These are phyloP conservation scores for Channa argus DNA, from an alignment of 2,113 vertebrate genomes.

Conservation along the genomic window DNA sequence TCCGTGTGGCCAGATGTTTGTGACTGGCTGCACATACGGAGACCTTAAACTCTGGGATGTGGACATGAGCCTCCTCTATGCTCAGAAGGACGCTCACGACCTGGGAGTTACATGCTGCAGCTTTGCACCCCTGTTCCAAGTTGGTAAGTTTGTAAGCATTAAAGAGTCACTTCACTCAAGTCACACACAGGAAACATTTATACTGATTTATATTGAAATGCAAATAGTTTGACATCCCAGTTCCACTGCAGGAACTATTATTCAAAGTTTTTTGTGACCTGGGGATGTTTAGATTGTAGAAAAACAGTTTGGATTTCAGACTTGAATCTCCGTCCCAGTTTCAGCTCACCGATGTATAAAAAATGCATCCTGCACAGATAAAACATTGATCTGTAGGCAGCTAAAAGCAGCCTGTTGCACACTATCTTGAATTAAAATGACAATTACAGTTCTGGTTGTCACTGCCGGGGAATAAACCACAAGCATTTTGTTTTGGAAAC, in stretches of 20 bases:
- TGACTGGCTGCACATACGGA: conserved; percentile 89
- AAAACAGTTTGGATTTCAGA: not conserved
- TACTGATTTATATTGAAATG: not conserved
- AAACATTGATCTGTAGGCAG: not conserved
- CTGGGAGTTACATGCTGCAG: conserved; percentile 91
- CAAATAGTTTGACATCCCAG: not conserved
- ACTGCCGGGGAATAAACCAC: not conserved
- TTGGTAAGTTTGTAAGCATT: conserved; percentile 47
- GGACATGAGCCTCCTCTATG: conserved; percentile 83
- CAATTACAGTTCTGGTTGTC: not conserved
- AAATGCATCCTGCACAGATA: not conserved
- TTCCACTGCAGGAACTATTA: too few species aligned
- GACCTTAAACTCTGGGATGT: conserved; percentile 89
- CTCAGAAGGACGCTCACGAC: conserved; percentile 88
- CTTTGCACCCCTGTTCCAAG: conserved; percentile 80
- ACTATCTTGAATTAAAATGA: not conserved
- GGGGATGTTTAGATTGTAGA: not conserved
- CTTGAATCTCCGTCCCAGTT: not conserved
- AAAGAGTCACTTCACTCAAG: not conserved
- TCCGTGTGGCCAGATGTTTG: conserved; percentile 85
- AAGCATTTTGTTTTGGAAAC: not conserved
- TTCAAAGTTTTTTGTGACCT: too few species aligned
- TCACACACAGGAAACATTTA: not conserved
- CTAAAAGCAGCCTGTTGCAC: conserved; percentile 6
- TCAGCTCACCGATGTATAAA: not conserved